Base-by-base conservation (phyloP, 2,797 vertebrate genomes). In the Brotula barbata region DNA sequence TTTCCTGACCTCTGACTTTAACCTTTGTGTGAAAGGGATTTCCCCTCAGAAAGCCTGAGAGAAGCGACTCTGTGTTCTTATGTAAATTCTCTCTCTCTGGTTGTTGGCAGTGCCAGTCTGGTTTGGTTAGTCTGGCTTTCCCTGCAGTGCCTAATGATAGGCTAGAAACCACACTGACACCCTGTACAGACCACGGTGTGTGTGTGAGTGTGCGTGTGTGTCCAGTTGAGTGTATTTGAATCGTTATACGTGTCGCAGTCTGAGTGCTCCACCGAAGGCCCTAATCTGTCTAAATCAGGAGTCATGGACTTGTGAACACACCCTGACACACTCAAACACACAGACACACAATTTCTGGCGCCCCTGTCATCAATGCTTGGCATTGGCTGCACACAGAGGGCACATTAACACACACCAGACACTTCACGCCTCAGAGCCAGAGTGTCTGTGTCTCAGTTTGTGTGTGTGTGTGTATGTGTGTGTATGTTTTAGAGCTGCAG, bases 341-440 rank as follows among this genome's bases (percentile, higher is more conserved):
- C 49, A 48, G 50, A 55, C 61, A 48, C 66, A 59, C 22, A 31
- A 3, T 55, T 70, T 37, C 81, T 82, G 84, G 82, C 84, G 70
- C 85, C 80, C 76, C 56, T 65, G 77, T 83, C 84, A 76, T 85
- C 80, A 82, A 12, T 49, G 80, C 61, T 58, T 85, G 87, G 83
- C 83, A 86, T 22, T 11, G 28, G 22, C 50, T 51, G 55, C 73
- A 59, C 83, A 45, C 87, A 64, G 61, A 75, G 81, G 83, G 63
- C 82, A 68, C 77, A 72, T 85, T 81, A 86, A 86, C 78, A 69
- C 78, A 81, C 83, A 77, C 79, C 78, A 83, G 83, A 84, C 84
- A 68, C 75, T 77, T 72, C 74, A 64, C 55, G 55, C 68, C 69
- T 81, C 71, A 74, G 60, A 78, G 81, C 50, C 64, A 22, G 21